phyloP scores from a whole-genome alignment of 2,797 vertebrate species.

The Aratinga solstitialis region DNA sequence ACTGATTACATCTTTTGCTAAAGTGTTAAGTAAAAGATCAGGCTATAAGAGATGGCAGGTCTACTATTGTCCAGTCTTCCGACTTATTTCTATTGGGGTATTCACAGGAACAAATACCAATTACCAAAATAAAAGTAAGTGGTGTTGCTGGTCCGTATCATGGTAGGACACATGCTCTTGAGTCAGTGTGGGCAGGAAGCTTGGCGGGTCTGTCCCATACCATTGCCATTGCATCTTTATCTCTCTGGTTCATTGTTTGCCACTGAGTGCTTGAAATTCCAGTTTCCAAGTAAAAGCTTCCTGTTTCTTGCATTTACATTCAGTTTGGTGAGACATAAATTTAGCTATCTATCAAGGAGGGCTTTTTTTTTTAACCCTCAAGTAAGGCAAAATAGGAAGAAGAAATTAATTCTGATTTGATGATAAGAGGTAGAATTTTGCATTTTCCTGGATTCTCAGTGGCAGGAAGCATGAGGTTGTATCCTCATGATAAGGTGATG shows the following conservation, averaged over 20 bases:
- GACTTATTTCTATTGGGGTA: conserved; percentile 79
- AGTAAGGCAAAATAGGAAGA: conserved; percentile 30
- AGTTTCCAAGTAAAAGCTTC: conserved; percentile 87
- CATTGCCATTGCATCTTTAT: conserved; percentile 83
- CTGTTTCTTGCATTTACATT: conserved; percentile 83
- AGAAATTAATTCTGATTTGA: conserved; percentile 1
- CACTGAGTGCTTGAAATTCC: conserved; percentile 86
- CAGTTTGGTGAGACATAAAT: conserved; percentile 70
- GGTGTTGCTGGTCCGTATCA: conserved; percentile 70
- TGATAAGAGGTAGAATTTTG: conserved; percentile 24
- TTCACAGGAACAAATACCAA: conserved; percentile 80
- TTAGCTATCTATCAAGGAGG: conserved; percentile 55
- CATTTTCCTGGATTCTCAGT: conserved; percentile 32
- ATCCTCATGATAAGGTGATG: conserved; percentile 63
- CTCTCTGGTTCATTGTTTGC: conserved; percentile 85
- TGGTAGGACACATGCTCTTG: conserved; percentile 79
- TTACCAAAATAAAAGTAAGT: conserved; percentile 79
- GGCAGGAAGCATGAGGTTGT: conserved; percentile 53
- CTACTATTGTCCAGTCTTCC: conserved; percentile 71
- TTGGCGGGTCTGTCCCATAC: conserved; percentile 72
- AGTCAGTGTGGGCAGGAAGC: conserved; percentile 82
- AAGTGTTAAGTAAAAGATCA: conserved; percentile 83
- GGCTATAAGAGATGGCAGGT: conserved; percentile 64
- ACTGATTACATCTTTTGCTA: conserved; percentile 81
- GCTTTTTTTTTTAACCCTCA: neutral